Base-by-base conservation (phyloP, 2,888 invertebrate species). In the Phasia obesa region DNA sequence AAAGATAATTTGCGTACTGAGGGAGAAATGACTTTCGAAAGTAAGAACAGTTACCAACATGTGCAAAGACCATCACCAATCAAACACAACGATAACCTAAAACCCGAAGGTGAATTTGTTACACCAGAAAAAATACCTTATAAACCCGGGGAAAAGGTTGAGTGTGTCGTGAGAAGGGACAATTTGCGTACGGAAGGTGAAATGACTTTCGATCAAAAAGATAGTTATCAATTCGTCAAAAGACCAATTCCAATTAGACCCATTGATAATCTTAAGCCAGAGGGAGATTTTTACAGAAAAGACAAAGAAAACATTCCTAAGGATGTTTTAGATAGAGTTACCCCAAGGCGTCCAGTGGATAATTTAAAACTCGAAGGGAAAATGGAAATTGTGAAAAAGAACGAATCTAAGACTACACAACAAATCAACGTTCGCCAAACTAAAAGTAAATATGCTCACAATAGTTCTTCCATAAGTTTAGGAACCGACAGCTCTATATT, bases 381-480 rank as follows among this genome's bases (percentile, higher is more conserved):
- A 4, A 87, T 89, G 87, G 84, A 88, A 7, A 85, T 88, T 13
- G 86, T 86, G 23, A 86, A 87, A 60, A 88, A 86, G 70, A 87
- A 89, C 73, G 88, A 89, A 31, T 59, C 62, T 17, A 71, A 85
- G 44, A 84, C 74, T 6, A 73, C 71, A 1, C 69, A 77, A 25
- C 69, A 83, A 35, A 84, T 70, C 0, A 65, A 65, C 2, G 77
- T 83, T 1, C 88, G 71, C 47, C 81, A 85, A 49, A 85, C 85
- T 6, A 86, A 79, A 38, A 82, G 81, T 11, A 87, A 85, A 60
- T 85, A 86, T 42, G 44, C 77, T 0, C 87, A 88, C 31, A 90
- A 90, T 64, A 90, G 95, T 90, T 95, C 95, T 0, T 94, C 94
- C 78, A 93, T 95, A 71, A 92, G 92, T 9, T 88, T 95, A 21